These are phyloP conservation scores for Denticeps clupeoides DNA, from an alignment of 2,797 vertebrate genomes.

Conservation along the genomic window DNA sequence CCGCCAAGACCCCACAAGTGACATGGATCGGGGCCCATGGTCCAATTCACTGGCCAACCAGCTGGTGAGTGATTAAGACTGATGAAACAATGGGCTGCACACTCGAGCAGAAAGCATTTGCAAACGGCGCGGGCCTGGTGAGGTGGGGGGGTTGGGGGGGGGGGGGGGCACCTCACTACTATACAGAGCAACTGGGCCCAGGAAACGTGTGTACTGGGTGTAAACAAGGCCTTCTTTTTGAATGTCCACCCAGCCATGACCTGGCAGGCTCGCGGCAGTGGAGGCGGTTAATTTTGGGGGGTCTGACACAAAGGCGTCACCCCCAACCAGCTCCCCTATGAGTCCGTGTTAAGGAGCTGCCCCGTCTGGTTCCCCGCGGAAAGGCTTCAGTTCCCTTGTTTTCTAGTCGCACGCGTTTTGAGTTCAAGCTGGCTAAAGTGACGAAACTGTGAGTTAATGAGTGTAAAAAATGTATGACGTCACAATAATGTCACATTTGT, in stretches of 20 bases:
- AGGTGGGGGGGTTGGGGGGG: slow-evolving; percentile 31
- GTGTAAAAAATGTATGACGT: too few relatives aligned
- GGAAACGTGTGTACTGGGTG: slow-evolving; percentile 28
- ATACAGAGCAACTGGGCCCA: slow-evolving; percentile 33
- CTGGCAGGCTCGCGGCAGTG: slow-evolving; percentile 41
- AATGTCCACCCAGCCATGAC: slow-evolving; percentile 59
- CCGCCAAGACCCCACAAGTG: slow-evolving; percentile 97
- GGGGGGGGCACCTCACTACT: slow-evolving; percentile 28
- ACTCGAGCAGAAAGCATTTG: slow-evolving; percentile 70
- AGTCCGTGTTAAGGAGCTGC: too few relatives aligned
- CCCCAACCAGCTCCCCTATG: slow-evolving; percentile 8
- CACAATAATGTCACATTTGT: too few relatives aligned
- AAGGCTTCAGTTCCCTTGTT: too few relatives aligned
- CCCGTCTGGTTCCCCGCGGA: too few relatives aligned
- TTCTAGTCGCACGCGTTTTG: too few relatives aligned
- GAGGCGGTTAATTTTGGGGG: slow-evolving; percentile 48
- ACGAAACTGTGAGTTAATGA: too few relatives aligned
- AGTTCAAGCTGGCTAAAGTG: too few relatives aligned
- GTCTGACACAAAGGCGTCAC: slow-evolving; percentile 45
- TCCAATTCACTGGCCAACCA: slow-evolving; percentile 85
- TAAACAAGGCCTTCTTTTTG: slow-evolving; percentile 60
- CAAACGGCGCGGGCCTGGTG: slow-evolving; percentile 51
- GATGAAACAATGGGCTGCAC: slow-evolving; percentile 66
- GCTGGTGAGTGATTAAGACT: slow-evolving; percentile 95
- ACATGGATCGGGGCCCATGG: slow-evolving; percentile 81